Evolutionary conservation across 2,888 invertebrate species (phyloP).

Genomic region (Acronicta psi): DNA sequence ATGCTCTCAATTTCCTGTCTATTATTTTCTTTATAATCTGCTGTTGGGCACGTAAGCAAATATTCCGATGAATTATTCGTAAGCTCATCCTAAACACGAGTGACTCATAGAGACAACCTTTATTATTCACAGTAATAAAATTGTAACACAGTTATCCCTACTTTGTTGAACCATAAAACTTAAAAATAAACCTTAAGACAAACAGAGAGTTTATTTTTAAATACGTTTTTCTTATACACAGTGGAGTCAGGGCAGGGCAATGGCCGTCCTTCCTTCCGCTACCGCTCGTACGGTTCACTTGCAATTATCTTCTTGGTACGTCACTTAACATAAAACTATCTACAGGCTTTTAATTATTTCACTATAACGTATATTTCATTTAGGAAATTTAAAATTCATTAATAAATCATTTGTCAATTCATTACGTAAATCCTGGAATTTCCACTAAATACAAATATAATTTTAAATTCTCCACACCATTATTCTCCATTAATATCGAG

Average conservation of each 20-base stretch:
- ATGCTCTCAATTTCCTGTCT: constrained; percentile 12
- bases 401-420: constrained; percentile 21
- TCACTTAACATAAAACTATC: constrained; percentile 23
- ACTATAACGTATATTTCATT: constrained; percentile 15
- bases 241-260: constrained; percentile 68
- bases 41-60: constrained; percentile 52
- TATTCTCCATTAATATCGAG: background rate
- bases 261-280: constrained; percentile 81
- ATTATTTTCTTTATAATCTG: constrained; percentile 30
- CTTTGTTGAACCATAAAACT: constrained; percentile 11
- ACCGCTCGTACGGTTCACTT: constrained; percentile 65
- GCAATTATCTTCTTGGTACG: constrained; percentile 41
- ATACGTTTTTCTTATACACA: constrained; percentile 44
- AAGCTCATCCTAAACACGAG: constrained; percentile 23
- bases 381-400: constrained; percentile 3
- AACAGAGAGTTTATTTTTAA: constrained; percentile 65
- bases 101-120: constrained; percentile 30
- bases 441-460: constrained; percentile 7
- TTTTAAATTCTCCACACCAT: background rate
- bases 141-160: constrained; percentile 13
- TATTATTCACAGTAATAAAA: constrained; percentile 15
- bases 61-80: constrained; percentile 21
- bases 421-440: constrained; percentile 19
- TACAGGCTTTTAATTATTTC: constrained; percentile 24
- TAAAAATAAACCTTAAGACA: constrained; percentile 46